phyloP scores from a whole-genome alignment of 2,797 vertebrate species.

The Nannoperca obscura region DNA sequence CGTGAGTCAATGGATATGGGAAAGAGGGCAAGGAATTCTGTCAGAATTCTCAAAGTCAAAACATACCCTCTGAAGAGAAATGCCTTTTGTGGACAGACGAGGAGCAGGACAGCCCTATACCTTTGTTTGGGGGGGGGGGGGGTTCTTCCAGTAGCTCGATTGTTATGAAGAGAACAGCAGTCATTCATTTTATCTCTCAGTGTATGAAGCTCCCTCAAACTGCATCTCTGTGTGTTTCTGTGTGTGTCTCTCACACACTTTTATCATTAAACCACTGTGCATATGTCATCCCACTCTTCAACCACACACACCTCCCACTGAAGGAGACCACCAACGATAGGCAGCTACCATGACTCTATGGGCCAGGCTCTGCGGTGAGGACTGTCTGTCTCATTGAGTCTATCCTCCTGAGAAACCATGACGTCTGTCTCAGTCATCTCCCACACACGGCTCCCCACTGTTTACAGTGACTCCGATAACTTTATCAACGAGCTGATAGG shows the following conservation, averaged over 20 bases:
- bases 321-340: slow-evolving; percentile 78
- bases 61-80: slow-evolving; percentile 58
- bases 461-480: slow-evolving; percentile 73
- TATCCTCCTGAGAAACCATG: slow-evolving; percentile 67
- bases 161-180: slow-evolving; percentile 75
- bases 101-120: slow-evolving; percentile 45
- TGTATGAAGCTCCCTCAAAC: slow-evolving; percentile 53
- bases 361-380: slow-evolving; percentile 58
- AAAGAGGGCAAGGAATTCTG: slow-evolving; percentile 77
- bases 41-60: slow-evolving; percentile 55
- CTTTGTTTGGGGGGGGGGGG: slow-evolving; percentile 37
- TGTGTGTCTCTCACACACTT: slow-evolving; percentile 32
- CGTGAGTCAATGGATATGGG: slow-evolving; percentile 70
- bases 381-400: slow-evolving; percentile 59
- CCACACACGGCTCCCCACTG: slow-evolving; percentile 50
- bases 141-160: slow-evolving; percentile 63
- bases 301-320: slow-evolving; percentile 72
- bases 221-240: slow-evolving; percentile 39
- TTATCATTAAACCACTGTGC: slow-evolving; percentile 71
- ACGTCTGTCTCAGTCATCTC: slow-evolving; percentile 68
- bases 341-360: slow-evolving; percentile 49
- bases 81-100: slow-evolving; percentile 64
- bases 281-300: slow-evolving; percentile 71
- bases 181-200: slow-evolving; percentile 73
- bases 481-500: slow-evolving; percentile 72